Base-by-base conservation (phyloP, 2,888 invertebrate genomes). In the Pseudeuparius sepicola region DNA sequence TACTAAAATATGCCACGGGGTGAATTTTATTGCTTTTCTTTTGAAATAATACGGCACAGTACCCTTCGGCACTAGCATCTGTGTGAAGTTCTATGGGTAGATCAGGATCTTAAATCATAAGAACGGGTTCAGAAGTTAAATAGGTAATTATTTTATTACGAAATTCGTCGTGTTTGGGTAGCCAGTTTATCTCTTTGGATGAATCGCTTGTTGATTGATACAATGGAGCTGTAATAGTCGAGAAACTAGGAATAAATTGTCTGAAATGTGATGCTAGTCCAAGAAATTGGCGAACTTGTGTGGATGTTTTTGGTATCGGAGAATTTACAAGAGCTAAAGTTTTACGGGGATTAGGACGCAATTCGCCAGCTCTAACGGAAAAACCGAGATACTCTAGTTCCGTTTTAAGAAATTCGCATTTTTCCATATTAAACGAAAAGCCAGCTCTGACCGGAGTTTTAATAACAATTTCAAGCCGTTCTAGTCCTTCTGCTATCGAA, bases 211-310 rank as follows among this genome's bases (percentile, higher is more conserved):
- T 44, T 14, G 41, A 28, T 29, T 30, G 20, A 27, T 36, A 41
- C 15, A 48, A 32, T 7, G 46, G 42, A 23, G 34, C 24, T 7
- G 31, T 25, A 5, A 35, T 24, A 14, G 36, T 30, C 3, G 47
- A 44, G n/a, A n/a, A n/a, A n/a, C n/a, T n/a, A n/a, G n/a, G n/a
- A n/a, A n/a, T n/a, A n/a, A n/a, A n/a, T n/a, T 44, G 37, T 3
- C 45, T 37, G 26, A 50, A 48, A 32, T 48, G 48, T 2, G 43
- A 42, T 3, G 44, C 45, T 7, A 49, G 31, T n/a, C 48, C 44
- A 28, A 42, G 26, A 37, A 42, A 40, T 38, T 42, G 40, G n/a
- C 37, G 32, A 9, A 37, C 37, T 18, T 34, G 36, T 6, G 24
- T 41, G 4, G 37, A 18, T 6, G 25, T 39, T 24, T 26, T 14